These are phyloP conservation scores for Alca torda DNA, from an alignment of 2,797 vertebrate species.

Conservation along the genomic window DNA sequence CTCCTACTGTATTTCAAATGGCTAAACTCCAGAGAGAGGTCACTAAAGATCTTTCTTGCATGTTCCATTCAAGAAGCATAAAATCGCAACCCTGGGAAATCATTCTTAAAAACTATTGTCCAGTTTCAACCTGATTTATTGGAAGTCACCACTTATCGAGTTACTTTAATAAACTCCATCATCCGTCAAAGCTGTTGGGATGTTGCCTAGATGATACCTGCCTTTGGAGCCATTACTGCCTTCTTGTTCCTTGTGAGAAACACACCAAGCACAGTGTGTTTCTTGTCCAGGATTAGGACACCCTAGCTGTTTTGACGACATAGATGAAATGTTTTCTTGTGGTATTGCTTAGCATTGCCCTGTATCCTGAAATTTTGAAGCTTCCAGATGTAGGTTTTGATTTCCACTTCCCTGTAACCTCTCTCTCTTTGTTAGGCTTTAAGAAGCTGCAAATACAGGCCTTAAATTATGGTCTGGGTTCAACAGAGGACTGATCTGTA, in stretches of 20 bases:
- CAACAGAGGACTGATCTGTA: neutral
- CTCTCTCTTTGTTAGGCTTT: neutral
- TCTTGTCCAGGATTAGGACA: neutral
- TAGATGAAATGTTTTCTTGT: neutral
- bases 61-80: neutral
- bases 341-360: neutral
- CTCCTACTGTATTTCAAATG: neutral
- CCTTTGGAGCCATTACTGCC: neutral
- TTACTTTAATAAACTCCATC: neutral
- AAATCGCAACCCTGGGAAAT: neutral
- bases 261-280: neutral
- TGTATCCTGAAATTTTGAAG: neutral
- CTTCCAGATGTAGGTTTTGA: neutral
- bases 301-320: neutral
- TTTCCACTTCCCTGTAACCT: neutral
- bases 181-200: neutral
- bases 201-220: neutral
- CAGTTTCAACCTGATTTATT: neutral
- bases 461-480: neutral
- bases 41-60: neutral
- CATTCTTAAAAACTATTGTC: neutral
- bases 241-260: neutral
- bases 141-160: neutral
- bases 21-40: neutral
- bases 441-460: neutral